Evolutionary conservation across 2,797 vertebrate genomes (phyloP).

Genomic region (Neomorphus geoffroyi): DNA sequence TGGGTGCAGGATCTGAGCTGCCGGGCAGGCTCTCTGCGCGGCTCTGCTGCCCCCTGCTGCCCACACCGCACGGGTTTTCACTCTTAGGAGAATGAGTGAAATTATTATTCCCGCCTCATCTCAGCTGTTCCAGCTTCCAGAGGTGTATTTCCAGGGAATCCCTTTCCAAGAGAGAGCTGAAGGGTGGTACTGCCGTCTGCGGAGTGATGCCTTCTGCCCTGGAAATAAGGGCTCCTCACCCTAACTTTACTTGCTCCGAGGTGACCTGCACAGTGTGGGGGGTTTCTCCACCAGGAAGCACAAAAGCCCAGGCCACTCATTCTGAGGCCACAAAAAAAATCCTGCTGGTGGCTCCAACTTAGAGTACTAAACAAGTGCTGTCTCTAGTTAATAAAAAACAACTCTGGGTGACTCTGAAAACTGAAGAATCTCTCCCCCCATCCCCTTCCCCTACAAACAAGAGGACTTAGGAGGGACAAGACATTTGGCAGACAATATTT

Average conservation of each 20-base stretch:
- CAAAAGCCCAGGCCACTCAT: not conserved
- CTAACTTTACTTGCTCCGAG: not conserved
- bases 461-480: not conserved
- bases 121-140: not conserved
- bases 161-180: not conserved
- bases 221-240: rapidly evolving
- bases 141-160: not conserved
- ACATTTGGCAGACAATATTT: not conserved
- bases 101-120: rapidly evolving
- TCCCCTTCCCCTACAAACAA: not conserved
- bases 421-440: not conserved
- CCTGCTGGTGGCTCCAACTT: not conserved
- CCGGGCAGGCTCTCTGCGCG: no score
- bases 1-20: no score
- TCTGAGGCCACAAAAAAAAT: not conserved
- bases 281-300: not conserved
- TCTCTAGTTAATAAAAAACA: not conserved
- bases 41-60: no score
- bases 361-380: not conserved
- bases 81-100: rapidly evolving
- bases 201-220: no score
- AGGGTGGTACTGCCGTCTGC: not conserved
- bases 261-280: rapidly evolving
- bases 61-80: no score
- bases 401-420: not conserved